Base-by-base conservation (phyloP, 2,888 invertebrate species). In the Cosmia trapezina region DNA sequence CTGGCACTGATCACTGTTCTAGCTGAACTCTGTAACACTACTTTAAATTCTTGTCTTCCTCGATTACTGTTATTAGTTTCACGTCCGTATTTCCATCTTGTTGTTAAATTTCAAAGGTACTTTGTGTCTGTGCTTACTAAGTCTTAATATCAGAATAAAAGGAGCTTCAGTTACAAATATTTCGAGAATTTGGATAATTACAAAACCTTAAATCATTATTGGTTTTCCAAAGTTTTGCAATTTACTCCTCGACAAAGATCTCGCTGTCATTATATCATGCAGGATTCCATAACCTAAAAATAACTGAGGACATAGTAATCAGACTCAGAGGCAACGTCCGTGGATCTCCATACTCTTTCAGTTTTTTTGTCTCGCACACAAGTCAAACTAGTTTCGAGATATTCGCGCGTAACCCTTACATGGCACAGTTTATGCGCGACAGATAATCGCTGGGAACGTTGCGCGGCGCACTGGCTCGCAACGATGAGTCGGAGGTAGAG, bases 311-410 rank as follows among this genome's bases (percentile, higher is more conserved):
- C 72, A 74, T 78, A 72, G 73, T 75, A 62, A 77, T 74, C 71
- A 73, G n/a, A 12, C 76, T 41, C 8, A 53, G 68, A 71, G 60
- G 69, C 63, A 73, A 70, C 54, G 73, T 72, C 78, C 63, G 73
- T 65, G 75, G 66, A 78, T 78, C 66, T 81, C 63, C 61, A 65
- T 79, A 74, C 53, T 64, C 54, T 65, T 75, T 66, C 64, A 33
- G 57, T 70, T 76, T 70, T 85, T 82, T 87, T 78, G 41, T 71
- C 56, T 64, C 64, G 70, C 73, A 70, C 72, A 83, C 87, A 76
- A 84, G 87, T 84, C 82, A 86, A 87, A 87, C 87, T 88, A 87
- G 87, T 87, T 84, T 47, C 47, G 57, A 70, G 75, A 75, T 70
- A 79, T 79, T 79, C 67, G 66, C 76, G 61, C 74, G 76, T 83